Conservation (phyloP, 2,113 vertebrate genomes). For the Cavia porcellus region DNA sequence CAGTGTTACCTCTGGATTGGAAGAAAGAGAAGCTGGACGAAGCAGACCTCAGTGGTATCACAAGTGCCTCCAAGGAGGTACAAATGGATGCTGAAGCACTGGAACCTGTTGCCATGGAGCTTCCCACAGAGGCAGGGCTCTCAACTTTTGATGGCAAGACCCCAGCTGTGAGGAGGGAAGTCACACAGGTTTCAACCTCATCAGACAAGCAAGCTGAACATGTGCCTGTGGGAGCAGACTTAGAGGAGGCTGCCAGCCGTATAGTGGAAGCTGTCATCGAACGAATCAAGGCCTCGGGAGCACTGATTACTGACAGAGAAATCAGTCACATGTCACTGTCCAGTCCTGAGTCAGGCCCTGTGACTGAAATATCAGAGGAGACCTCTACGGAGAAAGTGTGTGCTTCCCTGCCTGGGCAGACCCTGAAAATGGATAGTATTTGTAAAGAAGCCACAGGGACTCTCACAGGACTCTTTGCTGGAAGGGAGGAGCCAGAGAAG, state of each 20-base stretch:
- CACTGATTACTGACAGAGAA: neutral
- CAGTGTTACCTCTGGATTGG: fast-evolving
- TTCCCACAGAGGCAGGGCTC: constrained; percentile 51
- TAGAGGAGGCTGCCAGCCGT: constrained; percentile 57
- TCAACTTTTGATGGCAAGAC: fast-evolving
- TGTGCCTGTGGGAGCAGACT: neutral
- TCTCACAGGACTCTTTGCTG: neutral
- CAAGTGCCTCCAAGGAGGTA: neutral
- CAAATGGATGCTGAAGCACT: constrained; percentile 44
- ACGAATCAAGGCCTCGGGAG: constrained; percentile 70
- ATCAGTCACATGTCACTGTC: neutral
- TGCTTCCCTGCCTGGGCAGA: neutral
- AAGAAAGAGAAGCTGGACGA: constrained; percentile 14
- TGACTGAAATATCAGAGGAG: neutral
- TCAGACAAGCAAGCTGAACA: neutral
- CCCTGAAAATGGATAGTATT: neutral
- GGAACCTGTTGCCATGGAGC: constrained; percentile 80
- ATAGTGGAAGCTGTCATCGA: constrained; percentile 81
- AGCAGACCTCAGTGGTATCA: fast-evolving
- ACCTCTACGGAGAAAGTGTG: fast-evolving
- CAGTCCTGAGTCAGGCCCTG: neutral
- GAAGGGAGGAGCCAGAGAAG: constrained; percentile 34
- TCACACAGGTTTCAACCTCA: neutral
- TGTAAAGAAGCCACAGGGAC: constrained; percentile 61
- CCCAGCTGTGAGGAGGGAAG: fast-evolving